Evolutionary conservation across 1,140 invertebrate genomes (phyloP).

Genomic region (Nasonia giraulti): DNA sequence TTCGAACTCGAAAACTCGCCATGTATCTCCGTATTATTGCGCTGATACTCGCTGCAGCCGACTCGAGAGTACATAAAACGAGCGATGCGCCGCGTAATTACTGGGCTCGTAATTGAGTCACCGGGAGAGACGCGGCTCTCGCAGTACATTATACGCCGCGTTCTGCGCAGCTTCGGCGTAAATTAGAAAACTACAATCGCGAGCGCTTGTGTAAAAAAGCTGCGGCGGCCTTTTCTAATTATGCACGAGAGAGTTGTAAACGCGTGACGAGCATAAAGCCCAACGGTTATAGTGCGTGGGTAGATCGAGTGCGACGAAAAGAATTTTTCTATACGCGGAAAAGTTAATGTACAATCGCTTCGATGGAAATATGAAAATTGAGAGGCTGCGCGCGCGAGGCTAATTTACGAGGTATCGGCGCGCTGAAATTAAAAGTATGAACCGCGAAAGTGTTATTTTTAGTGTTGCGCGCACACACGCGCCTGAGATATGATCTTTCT

Average conservation of each 20-base stretch:
- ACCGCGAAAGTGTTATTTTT: neutral
- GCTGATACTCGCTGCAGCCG: neutral
- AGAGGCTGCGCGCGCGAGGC: too few relatives aligned
- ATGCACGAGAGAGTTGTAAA: neutral
- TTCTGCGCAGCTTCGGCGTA: neutral
- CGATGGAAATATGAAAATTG: neutral
- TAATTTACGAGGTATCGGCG: too few relatives aligned
- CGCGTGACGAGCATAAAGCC: neutral
- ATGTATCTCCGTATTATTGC: too few relatives aligned
- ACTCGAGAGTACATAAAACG: neutral
- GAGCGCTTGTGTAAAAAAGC: neutral
- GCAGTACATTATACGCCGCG: constrained; percentile 13
- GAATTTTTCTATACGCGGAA: too few relatives aligned
- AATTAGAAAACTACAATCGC: constrained; percentile 9
- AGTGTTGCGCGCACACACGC: neutral
- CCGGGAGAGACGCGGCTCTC: neutral
- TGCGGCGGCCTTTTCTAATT: constrained; percentile 9
- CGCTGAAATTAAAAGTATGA: neutral
- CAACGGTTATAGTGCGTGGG: too few relatives aligned
- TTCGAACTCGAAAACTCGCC: too few relatives aligned
- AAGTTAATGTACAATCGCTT: neutral
- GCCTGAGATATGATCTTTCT: neutral
- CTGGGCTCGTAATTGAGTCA: constrained; percentile 42
- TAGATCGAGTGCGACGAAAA: too few relatives aligned
- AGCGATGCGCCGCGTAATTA: too few relatives aligned